A percentile compares a stretch with the other conserved stretches of the same genome.
These are phyloP conservation scores for Zaprionus lineosus DNA, from an alignment of 2,888 invertebrate species.

Conservation along the genomic window DNA sequence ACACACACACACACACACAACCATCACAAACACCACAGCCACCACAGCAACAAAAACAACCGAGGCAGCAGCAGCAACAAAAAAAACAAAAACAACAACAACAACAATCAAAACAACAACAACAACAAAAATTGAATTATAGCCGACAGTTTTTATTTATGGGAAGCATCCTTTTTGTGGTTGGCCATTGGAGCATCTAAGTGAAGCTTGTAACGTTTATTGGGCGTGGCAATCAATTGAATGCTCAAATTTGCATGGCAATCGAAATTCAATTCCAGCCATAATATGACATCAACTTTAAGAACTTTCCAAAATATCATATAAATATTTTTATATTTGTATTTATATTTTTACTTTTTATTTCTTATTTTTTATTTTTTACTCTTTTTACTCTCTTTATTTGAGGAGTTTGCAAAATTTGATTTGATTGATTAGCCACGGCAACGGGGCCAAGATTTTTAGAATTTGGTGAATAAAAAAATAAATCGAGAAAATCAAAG, in stretches of 20 bases:
- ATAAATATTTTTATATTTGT: neutral
- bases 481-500: too few species aligned
- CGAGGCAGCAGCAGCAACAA: conserved; percentile 8
- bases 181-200: conserved; percentile 19
- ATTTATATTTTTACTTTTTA: too few species aligned
- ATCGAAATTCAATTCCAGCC: conserved; percentile 5
- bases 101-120: conserved; percentile 4
- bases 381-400: too few species aligned
- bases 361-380: too few species aligned
- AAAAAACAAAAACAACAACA: conserved; percentile 8
- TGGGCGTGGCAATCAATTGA: conserved; percentile 27
- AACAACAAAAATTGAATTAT: conserved; percentile 46
- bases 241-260: conserved; percentile 16
- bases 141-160: conserved; percentile 47
- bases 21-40: conserved; percentile 2
- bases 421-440: too few species aligned
- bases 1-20: conserved; percentile 4
- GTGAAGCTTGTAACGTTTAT: conserved; percentile 32
- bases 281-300: conserved; percentile 12
- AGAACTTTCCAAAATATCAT: neutral
- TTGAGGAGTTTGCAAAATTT: too few species aligned
- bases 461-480: too few species aligned
- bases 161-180: conserved; percentile 1
- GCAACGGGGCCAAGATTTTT: too few species aligned
- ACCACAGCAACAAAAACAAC: conserved; percentile 30